Evolutionary conservation across 2,888 invertebrate species (phyloP), one percentile per base, ranked within the genome.

Genomic region (Andrena dorsata): DNA sequence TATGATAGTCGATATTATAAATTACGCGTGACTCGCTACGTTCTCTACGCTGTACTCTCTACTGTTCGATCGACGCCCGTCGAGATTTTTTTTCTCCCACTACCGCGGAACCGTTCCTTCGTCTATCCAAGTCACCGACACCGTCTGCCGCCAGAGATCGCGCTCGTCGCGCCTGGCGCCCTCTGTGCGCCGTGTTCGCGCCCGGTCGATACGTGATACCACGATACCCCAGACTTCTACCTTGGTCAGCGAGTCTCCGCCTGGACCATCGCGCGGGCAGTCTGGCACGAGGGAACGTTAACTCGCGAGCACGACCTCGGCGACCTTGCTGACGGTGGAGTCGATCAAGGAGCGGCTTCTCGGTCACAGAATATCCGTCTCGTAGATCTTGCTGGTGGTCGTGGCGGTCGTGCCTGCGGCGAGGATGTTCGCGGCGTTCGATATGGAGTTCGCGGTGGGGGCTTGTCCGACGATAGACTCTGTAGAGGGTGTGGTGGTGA

Each of bases 281-380:
- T 41, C 41, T 41, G 41, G 41, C n/a, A 10, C 16, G 28, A 61
- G 32, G 23, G 26, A 28, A 32, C 47, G 87, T 90, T 90, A 90
- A 89, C 90, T 91, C 73, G 89, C 90, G 65, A 86, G 84, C 53
- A 84, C 84, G 70, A 83, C 81, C 32, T 79, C 74, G 30, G 76
- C 76, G 66, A 73, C 66, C 53, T 77, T 61, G 47, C 72, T 70
- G 53, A 86, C 80, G 60, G 65, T 83, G 56, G 79, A 41, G 2
- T 51, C 64, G 68, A 86, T 85, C 74, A 86, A 68, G 47, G 86
- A 85, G 65, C 85, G 86, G 82, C 88, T 88, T 89, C 87, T 92
- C 94, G 95, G 96, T 97, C 97, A 98, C 96, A 98, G 97, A 95
- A 98, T 98, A 94, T 98, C 98, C 89, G 98, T 98, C 95, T 98